A percentile compares a stretch with the other conserved stretches of the same genome.
Evolutionary conservation across 2,797 vertebrate genomes (phyloP).

Genomic region (Falco novaeseelandiae): DNA sequence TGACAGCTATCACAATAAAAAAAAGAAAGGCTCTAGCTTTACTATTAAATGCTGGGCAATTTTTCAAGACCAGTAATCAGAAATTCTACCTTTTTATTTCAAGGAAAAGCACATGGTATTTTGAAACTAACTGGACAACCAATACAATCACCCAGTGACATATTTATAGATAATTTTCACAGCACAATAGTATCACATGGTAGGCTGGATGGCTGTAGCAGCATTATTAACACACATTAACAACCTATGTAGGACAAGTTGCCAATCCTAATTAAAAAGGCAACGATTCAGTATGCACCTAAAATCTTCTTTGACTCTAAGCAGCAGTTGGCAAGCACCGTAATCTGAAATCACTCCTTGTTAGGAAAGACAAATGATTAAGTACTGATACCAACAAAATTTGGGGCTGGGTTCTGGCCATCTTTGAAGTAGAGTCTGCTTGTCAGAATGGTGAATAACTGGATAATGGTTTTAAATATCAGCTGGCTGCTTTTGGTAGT

Average conservation of each 20-base stretch:
- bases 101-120: background rate
- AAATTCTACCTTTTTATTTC: background rate
- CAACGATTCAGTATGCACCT: background rate
- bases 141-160: background rate
- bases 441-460: background rate
- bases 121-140: background rate
- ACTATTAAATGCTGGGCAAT: background rate
- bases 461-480: background rate
- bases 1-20: background rate
- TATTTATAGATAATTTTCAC: background rate
- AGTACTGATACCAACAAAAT: background rate
- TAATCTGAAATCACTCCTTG: background rate
- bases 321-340: background rate
- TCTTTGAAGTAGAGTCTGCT: background rate
- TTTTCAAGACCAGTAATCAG: background rate
- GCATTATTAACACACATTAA: background rate
- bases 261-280: background rate
- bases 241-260: background rate
- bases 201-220: background rate
- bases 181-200: background rate
- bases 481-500: background rate
- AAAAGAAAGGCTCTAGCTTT: background rate
- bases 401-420: background rate
- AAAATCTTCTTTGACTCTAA: background rate
- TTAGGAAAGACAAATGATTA: background rate